Evolutionary conservation across 2,113 vertebrate genomes (phyloP).

Genomic region (Shinisaurus crocodilurus): DNA sequence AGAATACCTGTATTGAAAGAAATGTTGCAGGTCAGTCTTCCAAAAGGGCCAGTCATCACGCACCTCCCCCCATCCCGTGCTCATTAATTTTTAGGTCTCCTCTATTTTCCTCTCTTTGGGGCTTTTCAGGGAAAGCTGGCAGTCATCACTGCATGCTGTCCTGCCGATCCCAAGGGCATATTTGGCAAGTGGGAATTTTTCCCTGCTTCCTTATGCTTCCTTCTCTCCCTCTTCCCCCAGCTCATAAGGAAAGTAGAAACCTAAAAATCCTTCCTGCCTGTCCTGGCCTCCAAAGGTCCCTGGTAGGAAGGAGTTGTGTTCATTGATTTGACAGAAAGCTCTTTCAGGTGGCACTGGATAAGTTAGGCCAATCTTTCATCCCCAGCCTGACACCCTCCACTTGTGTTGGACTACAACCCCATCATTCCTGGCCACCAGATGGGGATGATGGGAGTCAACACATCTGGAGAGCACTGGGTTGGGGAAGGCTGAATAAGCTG

Average conservation of each 20-base stretch:
- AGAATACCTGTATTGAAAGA: conserved; percentile 19
- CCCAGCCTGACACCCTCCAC: no score
- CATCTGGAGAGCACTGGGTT: no score
- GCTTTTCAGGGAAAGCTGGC: background rate
- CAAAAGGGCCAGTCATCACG: background rate
- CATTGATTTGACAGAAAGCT: conserved; percentile 22
- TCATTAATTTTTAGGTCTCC: background rate
- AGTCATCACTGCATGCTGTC: background rate
- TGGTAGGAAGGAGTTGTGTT: conserved; percentile 32
- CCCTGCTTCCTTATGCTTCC: no score
- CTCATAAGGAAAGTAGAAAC: background rate
- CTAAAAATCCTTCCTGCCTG: background rate
- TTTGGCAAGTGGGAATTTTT: background rate
- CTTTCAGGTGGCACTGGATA: conserved; percentile 14
- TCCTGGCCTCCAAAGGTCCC: background rate
- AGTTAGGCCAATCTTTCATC: background rate
- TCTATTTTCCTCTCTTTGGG: background rate
- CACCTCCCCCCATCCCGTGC: background rate
- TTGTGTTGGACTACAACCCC: background rate
- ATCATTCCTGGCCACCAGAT: background rate
- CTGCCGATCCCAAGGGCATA: background rate
- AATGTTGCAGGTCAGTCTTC: background rate
- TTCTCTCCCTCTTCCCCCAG: background rate
- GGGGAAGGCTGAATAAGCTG: background rate
- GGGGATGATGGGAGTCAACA: background rate